Evolutionary conservation across 2,113 vertebrate species (phyloP).

Genomic region (Maccullochella peelii): DNA sequence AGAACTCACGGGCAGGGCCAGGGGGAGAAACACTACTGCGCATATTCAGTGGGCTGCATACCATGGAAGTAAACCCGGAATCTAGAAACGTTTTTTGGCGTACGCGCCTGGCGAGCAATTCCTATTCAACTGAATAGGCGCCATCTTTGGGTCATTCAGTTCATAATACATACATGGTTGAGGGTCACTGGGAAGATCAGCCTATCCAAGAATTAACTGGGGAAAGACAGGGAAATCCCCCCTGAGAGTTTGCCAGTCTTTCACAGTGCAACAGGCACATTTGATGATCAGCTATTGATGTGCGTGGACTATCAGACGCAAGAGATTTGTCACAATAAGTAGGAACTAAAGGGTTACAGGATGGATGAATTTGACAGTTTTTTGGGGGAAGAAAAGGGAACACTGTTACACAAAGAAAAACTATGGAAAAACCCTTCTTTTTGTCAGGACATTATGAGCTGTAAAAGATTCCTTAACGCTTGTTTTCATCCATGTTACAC

Average conservation of each 20-base stretch:
- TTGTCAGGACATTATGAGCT: background rate
- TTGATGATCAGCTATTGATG: conserved; percentile 8
- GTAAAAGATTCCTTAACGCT: background rate
- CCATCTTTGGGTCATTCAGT: no score
- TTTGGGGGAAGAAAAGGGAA: background rate
- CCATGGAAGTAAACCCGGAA: no score
- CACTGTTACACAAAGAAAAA: background rate
- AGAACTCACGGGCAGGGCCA: no score
- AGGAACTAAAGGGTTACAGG: conserved; percentile 1
- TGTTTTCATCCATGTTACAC: background rate
- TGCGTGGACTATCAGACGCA: background rate
- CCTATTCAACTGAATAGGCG: no score
- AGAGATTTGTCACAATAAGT: background rate
- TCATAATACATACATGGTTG: background rate
- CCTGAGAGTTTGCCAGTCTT: background rate
- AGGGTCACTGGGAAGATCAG: background rate
- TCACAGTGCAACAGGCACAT: background rate
- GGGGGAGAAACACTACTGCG: no score
- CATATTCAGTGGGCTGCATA: no score
- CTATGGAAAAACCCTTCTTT: background rate
- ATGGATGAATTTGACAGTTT: background rate
- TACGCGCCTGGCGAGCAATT: no score
- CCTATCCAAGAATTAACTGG: background rate
- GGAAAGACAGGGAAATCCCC: conserved; percentile 33
- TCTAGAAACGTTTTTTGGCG: no score